Percentiles rank a stretch among this genome's conserved stretches.
Conservation (phyloP, 1,140 invertebrate genomes). For the Heliothis subflexa region DNA sequence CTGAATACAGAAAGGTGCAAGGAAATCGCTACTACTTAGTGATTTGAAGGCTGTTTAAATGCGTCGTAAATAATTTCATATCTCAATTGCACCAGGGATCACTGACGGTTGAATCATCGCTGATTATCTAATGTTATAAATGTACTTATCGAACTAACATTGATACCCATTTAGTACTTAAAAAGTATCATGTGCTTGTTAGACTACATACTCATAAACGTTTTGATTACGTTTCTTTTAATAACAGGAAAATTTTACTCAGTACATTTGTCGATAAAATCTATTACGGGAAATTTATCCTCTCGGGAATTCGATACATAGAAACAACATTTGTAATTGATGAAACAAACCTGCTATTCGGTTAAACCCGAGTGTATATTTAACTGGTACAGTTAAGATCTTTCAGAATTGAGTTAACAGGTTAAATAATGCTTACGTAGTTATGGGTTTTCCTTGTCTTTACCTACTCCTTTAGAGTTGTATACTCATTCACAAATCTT, state of each 20-base stretch:
- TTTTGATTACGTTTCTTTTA: background rate
- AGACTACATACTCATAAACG: background rate
- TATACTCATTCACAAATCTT: background rate
- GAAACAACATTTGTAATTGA: background rate
- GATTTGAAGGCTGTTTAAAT: background rate
- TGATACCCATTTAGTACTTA: background rate
- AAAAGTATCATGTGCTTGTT: background rate
- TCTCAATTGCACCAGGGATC: background rate
- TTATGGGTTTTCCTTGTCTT: constrained; percentile 9
- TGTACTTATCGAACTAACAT: background rate
- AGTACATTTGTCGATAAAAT: background rate
- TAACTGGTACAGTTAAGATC: background rate
- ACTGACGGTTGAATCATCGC: background rate
- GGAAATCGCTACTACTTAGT: too few relatives aligned
- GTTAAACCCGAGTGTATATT: background rate
- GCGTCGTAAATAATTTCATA: background rate
- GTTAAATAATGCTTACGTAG: background rate
- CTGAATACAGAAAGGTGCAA: too few relatives aligned
- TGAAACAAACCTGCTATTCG: background rate
- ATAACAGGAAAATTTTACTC: background rate
- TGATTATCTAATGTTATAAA: background rate
- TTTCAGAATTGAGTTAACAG: background rate
- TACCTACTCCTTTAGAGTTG: background rate
- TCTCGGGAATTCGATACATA: background rate
- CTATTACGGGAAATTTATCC: background rate